Evolutionary conservation across 2,888 invertebrate species (phyloP), one percentile per base, ranked within the genome.

Genomic region (Dexiosoma caninum): DNA sequence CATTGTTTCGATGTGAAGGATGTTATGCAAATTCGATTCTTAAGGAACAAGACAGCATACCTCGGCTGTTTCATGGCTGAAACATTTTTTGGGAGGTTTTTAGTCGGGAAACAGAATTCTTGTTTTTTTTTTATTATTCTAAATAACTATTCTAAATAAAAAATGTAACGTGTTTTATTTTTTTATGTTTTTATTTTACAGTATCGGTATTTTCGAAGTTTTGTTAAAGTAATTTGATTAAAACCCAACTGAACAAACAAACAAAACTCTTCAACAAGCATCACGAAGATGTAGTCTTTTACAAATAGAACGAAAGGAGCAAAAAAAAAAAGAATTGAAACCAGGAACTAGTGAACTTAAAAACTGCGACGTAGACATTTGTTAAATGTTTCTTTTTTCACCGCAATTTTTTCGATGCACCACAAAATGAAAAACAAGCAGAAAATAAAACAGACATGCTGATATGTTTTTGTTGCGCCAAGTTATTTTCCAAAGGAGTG

Each of bases 171-270:
- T 75, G 46, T 69, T 67, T 55, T 60, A 40, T 32, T 53, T 14
- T 30, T 53, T n/a, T n/a, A n/a, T n/a, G n/a, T n/a, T n/a, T 55
- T 46, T 44, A 57, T 57, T 78, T 51, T 57, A 51, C 21, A 16
- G 51, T 72, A 72, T 72, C 71, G 71, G 72, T 78, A 60, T 71
- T 72, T 60, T 53, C 70, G 51, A 64, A 51, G 53, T 72, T 72
- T 67, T 66, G 60, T 37, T 72, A 55, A 78, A 67, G 66, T 62
- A 81, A 81, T 81, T 76, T 81, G 76, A 77, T 77, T 81, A 81
- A 77, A 81, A 77, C 76, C 55, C 55, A 55, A 67, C 55, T 7
- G 23, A 62, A 62, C 5, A 23, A 35, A 62, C 16, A 12, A 23
- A 37, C 69, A 40, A 16, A 44, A 40, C 40, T 40, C 57, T 67